Conservation (phyloP, 2,888 invertebrate genomes). For the Salpingus planirostris region DNA sequence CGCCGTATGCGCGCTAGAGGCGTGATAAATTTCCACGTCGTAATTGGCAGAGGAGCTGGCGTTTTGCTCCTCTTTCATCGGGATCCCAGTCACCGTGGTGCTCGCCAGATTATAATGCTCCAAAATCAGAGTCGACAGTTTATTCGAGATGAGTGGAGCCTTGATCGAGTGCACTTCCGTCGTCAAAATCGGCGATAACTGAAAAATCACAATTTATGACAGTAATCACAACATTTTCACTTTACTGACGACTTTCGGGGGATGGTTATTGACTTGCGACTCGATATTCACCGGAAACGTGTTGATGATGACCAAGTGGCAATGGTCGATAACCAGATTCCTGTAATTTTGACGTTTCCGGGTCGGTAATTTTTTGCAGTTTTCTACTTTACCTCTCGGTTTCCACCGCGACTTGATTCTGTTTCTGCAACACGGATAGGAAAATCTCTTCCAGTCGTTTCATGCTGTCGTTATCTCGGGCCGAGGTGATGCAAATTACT, state of each 20-base stretch:
- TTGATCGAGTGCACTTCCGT: slow-evolving; percentile 75
- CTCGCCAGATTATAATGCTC: slow-evolving; percentile 87
- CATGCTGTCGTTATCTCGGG: slow-evolving; percentile 79
- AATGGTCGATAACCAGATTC: slow-evolving; percentile 70
- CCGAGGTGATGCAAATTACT: slow-evolving; percentile 84
- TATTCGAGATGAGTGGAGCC: slow-evolving; percentile 64
- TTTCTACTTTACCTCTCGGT: slow-evolving; percentile 47
- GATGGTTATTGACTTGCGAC: slow-evolving; percentile 65
- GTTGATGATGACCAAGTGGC: slow-evolving; percentile 85
- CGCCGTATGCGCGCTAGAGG: slow-evolving; percentile 74
- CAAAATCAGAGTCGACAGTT: slow-evolving; percentile 66
- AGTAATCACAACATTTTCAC: background rate
- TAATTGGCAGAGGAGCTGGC: slow-evolving; percentile 97
- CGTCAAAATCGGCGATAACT: slow-evolving; percentile 63
- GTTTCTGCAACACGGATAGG: slow-evolving; percentile 67
- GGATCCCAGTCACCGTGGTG: slow-evolving; percentile 90
- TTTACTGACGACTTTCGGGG: slow-evolving; percentile 53
- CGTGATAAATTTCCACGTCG: slow-evolving; percentile 95
- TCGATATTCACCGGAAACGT: slow-evolving; percentile 76
- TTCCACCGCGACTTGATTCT: slow-evolving; percentile 61
- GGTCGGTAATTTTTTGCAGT: too few relatives aligned
- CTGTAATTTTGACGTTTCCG: too few relatives aligned
- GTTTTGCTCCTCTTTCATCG: slow-evolving; percentile 99
- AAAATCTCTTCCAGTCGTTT: slow-evolving; percentile 82
- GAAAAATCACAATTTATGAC: slow-evolving; percentile 5